Evolutionary conservation across 1,140 invertebrate species (phyloP).

Genomic region (Temnothorax nylanderi): DNA sequence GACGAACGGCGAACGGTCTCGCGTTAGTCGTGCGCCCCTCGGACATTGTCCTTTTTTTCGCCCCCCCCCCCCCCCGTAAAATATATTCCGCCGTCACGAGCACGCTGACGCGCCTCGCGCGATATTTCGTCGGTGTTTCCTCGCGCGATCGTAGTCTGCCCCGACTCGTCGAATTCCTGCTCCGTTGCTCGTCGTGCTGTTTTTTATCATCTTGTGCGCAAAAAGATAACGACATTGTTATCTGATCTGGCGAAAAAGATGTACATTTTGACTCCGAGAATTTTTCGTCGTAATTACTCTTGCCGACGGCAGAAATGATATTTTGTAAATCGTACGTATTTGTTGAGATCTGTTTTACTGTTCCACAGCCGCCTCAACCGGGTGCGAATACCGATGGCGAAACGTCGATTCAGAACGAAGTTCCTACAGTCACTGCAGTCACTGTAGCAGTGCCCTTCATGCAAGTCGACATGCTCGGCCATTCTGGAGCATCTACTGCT

Average conservation of each 20-base stretch:
- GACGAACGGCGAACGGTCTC: background rate
- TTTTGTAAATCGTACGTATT: background rate
- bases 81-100: background rate
- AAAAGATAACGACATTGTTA: background rate
- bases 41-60: background rate
- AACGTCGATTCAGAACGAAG: constrained; percentile 60
- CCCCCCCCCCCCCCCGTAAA: too few species aligned
- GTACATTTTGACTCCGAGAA: background rate
- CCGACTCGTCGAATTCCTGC: background rate
- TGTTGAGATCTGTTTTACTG: background rate
- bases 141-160: background rate
- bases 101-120: background rate
- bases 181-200: background rate
- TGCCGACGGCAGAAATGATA: background rate
- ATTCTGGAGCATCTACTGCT: constrained; percentile 65
- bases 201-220: background rate
- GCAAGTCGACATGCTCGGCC: constrained; percentile 67
- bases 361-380: constrained; percentile 59
- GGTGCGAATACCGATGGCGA: constrained; percentile 61
- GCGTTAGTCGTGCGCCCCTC: background rate
- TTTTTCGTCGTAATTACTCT: background rate
- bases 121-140: background rate
- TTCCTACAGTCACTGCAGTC: constrained; percentile 73
- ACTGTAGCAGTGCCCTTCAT: constrained; percentile 75
- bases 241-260: background rate